Base-by-base conservation (phyloP, 2,113 vertebrate species). In the Sterrhoptilus dennistouni region DNA sequence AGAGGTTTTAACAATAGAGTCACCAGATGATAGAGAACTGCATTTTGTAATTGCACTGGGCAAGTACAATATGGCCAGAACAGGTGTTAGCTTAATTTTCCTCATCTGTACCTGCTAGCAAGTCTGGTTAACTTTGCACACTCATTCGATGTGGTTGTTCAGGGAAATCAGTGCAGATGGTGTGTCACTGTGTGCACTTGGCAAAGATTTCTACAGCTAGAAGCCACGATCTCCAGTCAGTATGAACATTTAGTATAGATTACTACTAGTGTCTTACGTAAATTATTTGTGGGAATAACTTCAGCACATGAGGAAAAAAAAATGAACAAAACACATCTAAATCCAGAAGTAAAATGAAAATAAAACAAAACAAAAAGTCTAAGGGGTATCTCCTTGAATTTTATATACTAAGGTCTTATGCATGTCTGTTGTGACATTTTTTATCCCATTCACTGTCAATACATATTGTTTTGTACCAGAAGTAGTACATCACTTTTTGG, bases 61-160 rank as follows among this genome's bases (percentile, higher is more conserved):
- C 87, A 89, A 92, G 84, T 59, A 65, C 72, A 94, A 70, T 84
- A 82, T 42, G 76, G 68, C 50, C 72, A 83, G 47, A 92, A 90
- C 92, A 96, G 91, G 71, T 94, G 91, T 79, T 65, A 42, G 42
- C 33, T 89, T 96, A 90, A 96, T 95, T 90, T 87, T 87, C 53
- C 57, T 95, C 89, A 76, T 90, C 88, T 93, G 75, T 88, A 78
- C 57, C 75, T 82, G 72, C 56, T 65, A 84, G 36, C 21, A 65
- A 54, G 89, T 47, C 91, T 91, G 91, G 76, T 90, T 95, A 96
- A 82, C 76, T 95, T 87, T 88, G 84, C 63, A 76, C 78, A 83
- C 50, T 61, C 66, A 88, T 95, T 79, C 60, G 3, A 76, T 60
- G 83, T 56, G 69, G 76, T 68, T 29, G 25, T 33, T 90, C 52